A percentile compares a stretch with the other conserved stretches of the same genome.
Conservation (phyloP, 2,797 vertebrate genomes). For the Gouania willdenowi region DNA sequence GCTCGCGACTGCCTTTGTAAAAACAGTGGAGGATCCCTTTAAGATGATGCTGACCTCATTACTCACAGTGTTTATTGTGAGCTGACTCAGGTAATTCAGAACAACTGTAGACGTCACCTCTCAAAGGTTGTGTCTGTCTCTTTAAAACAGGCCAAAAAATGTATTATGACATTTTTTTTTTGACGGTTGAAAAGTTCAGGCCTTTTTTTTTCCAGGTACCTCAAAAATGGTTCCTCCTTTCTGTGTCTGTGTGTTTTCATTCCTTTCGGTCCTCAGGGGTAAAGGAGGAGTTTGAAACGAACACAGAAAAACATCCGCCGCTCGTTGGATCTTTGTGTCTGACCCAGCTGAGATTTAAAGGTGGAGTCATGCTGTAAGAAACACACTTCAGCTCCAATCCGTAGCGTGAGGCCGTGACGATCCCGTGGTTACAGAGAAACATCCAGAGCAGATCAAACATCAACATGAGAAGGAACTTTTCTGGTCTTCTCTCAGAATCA, state of each 20-base stretch:
- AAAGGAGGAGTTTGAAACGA: slow-evolving; percentile 15
- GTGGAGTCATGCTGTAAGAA: not conserved
- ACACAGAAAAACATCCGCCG: slow-evolving; percentile 8
- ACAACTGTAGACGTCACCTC: no score
- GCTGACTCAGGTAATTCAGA: no score
- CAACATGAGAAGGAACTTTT: slow-evolving; percentile 1
- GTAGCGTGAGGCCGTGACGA: not conserved
- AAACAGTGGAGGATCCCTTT: no score
- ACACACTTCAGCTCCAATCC: not conserved
- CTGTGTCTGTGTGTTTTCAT: slow-evolving; percentile 36
- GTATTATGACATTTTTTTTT: not conserved
- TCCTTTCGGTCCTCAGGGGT: slow-evolving; percentile 23
- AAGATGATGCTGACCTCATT: no score
- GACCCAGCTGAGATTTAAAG: not conserved
- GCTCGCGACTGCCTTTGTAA: no score
- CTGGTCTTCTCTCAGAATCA: not conserved
- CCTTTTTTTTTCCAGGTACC: slow-evolving; percentile 22
- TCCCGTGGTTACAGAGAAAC: slow-evolving; percentile 8
- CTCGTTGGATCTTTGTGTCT: slow-evolving; percentile 7
- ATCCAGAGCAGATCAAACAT: not conserved
- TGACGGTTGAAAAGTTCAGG: slow-evolving; percentile 3
- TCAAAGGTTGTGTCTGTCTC: not conserved
- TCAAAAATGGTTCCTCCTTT: slow-evolving; percentile 22
- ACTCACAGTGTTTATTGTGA: no score
- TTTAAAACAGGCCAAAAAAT: not conserved